Base-by-base conservation (phyloP, 1,140 invertebrate species). In the Hormaphis cornu region DNA sequence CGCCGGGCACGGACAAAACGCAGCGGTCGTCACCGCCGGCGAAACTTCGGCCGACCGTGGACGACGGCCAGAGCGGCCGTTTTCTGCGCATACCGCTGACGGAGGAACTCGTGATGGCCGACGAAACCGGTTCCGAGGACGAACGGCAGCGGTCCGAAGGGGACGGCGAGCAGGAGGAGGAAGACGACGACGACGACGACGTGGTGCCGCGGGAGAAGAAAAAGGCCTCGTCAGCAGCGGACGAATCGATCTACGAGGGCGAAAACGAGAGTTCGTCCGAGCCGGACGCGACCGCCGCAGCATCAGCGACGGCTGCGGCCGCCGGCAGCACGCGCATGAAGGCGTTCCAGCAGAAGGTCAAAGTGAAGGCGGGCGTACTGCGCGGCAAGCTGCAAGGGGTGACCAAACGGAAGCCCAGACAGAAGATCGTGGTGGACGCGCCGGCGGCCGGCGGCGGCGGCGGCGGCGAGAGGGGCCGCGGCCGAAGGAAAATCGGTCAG, bases 191-290 rank as follows among this genome's bases (percentile, higher is more conserved):
- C 14, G 59, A 63, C 3, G 28, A 63, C 0, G 42, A 63, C 1
- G n/a, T n/a, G 40, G 28, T 0, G 35, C 24, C 22, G 37, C 16
- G 3, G 44, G 22, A 0, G 28, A 78, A 69, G 76, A 80, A 73
- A 76, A 79, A 33, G 76, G 79, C 72, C 74, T 74, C 66, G 74
- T 37, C 22, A 14, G 10, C 18, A 22, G 20, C 70, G 69, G 75
- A 71, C 73, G 79, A 69, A 74, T 79, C 61, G 14, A 66, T 35
- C 35, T 66, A 66, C 30, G 61, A 66, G 7, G 61, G 61, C 7
- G 61, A 66, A 35, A 66, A 66, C 12, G 61, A 66, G 33, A 66
- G 50, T 20, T 66, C 61, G 6, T 66, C 61, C 3, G 6, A 33
- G 7, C 44, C 24, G 0, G 61, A 66, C 18, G 28, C 7, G 12